phyloP scores from a whole-genome alignment of 2,888 invertebrate species.

The Drosophila falleni region DNA sequence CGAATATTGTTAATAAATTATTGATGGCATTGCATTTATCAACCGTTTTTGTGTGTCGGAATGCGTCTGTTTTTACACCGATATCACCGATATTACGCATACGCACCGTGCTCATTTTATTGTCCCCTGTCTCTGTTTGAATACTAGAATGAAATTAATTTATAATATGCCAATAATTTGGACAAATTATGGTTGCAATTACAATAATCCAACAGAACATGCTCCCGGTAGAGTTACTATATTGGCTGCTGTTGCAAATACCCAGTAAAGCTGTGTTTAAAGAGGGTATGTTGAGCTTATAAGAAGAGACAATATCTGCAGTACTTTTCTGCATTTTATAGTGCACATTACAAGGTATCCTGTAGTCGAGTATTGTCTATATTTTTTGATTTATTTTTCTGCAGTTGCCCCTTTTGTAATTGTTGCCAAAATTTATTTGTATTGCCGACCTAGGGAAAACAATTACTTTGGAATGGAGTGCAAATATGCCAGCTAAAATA shows the following conservation, averaged over 20 bases:
- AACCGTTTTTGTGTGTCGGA: constrained; percentile 18
- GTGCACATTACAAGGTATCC: constrained; percentile 15
- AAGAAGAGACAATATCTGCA: too few species aligned
- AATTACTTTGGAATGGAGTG: constrained; percentile 73
- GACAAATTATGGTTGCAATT: constrained; percentile 75
- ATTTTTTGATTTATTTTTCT: constrained; percentile 9
- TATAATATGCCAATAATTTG: constrained; percentile 76
- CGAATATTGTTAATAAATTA: constrained; percentile 64
- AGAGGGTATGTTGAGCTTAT: background rate
- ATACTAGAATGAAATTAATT: constrained; percentile 58
- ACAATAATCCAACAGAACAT: constrained; percentile 36
- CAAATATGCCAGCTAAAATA: constrained; percentile 75
- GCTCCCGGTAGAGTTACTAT: constrained; percentile 5
- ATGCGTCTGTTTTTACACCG: constrained; percentile 12
- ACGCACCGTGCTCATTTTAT: constrained; percentile 39
- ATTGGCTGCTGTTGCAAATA: background rate
- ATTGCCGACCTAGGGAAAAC: constrained; percentile 68
- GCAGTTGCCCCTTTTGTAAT: constrained; percentile 33
- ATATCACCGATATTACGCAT: constrained; percentile 62
- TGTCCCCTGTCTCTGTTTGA: constrained; percentile 19
- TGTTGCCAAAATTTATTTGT: constrained; percentile 67
- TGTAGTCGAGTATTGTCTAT: background rate
- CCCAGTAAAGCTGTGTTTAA: background rate
- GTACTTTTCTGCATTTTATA: background rate
- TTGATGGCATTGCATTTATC: constrained; percentile 54